Conservation (phyloP, 2,797 vertebrate species). For the Pseudochirops corinnae region DNA sequence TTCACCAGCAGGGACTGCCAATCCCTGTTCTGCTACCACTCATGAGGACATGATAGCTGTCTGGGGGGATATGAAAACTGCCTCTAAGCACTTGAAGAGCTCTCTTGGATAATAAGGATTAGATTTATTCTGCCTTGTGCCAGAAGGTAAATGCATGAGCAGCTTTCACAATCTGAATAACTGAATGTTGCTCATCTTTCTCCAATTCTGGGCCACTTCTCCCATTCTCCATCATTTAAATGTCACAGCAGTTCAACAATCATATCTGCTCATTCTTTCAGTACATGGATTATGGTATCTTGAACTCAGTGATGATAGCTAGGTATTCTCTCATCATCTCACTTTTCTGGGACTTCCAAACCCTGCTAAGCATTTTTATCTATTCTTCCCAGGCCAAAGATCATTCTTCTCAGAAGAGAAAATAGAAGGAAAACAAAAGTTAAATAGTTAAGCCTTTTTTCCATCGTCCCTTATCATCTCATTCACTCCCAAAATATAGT, state of each 20-base stretch:
- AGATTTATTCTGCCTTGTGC: neutral
- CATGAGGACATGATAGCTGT: neutral
- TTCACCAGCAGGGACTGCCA: neutral
- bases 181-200: neutral
- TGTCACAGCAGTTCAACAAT: neutral
- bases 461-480: neutral
- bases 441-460: neutral
- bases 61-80: neutral
- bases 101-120: constrained; percentile 2
- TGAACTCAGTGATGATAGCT: neutral
- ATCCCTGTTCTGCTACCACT: neutral
- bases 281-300: neutral
- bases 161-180: neutral
- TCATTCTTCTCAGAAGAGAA: neutral
- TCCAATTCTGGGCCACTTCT: neutral
- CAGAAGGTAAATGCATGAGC: neutral
- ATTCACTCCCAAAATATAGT: neutral
- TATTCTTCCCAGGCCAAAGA: neutral
- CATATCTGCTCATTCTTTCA: neutral
- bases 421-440: neutral
- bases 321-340: neutral
- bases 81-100: neutral
- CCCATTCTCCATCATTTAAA: neutral
- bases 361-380: neutral
- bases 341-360: neutral